These are phyloP conservation scores for Neuroterus valhalla DNA, from an alignment of 1,140 invertebrate species.

Conservation along the genomic window DNA sequence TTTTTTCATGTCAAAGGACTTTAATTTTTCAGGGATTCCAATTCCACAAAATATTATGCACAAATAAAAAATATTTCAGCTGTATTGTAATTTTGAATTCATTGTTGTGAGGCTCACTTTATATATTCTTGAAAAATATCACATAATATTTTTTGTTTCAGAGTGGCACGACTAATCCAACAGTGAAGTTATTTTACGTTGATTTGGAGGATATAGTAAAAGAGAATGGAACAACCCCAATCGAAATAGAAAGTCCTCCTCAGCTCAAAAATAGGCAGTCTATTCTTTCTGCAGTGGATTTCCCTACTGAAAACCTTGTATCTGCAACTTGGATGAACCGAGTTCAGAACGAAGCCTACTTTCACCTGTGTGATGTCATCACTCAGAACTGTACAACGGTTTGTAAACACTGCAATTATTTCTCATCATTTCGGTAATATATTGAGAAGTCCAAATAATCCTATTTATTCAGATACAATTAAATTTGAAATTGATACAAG, in stretches of 20 bases:
- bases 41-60: too few relatives aligned
- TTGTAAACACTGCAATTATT: constrained; percentile 42
- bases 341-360: constrained; percentile 83
- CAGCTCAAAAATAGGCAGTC: constrained; percentile 75
- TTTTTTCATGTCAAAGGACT: too few relatives aligned
- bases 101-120: too few relatives aligned
- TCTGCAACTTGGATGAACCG: constrained; percentile 90
- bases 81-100: too few relatives aligned
- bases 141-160: constrained; percentile 66
- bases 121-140: too few relatives aligned
- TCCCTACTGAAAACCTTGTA: constrained; percentile 83
- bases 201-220: constrained; percentile 73
- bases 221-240: constrained; percentile 70
- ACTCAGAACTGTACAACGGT: constrained; percentile 73
- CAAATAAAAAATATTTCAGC: too few relatives aligned
- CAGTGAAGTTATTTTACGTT: constrained; percentile 81
- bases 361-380: constrained; percentile 75
- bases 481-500: too few relatives aligned
- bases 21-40: too few relatives aligned
- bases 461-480: too few relatives aligned
- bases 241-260: constrained; percentile 69
- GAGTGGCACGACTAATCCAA: constrained; percentile 87
- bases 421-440: background rate
- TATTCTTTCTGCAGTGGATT: constrained; percentile 84
- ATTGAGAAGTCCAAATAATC: too few relatives aligned